These are phyloP conservation scores for Psilanteris sp. DNA, from an alignment of 1,140 invertebrate species.

Conservation along the genomic window DNA sequence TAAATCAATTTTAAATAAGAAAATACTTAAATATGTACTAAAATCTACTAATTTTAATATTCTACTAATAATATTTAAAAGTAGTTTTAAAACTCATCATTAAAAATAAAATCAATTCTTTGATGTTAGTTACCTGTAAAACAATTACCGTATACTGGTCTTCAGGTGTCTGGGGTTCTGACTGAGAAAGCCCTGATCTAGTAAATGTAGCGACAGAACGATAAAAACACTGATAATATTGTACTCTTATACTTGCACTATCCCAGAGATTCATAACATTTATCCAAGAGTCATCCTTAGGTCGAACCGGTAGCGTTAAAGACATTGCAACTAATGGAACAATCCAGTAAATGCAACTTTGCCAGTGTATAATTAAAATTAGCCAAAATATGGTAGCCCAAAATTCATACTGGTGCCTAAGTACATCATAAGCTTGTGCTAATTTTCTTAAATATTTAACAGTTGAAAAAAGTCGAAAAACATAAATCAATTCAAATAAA, in stretches of 20 bases:
- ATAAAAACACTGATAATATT: conserved; percentile 64
- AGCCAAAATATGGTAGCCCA: conserved; percentile 66
- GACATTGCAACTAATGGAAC: conserved; percentile 64
- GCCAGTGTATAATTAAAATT: conserved; percentile 71
- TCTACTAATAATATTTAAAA: too few relatives aligned
- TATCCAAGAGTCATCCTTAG: conserved; percentile 68
- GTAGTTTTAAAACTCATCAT: too few relatives aligned
- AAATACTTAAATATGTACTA: too few relatives aligned
- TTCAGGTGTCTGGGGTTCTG: conserved; percentile 51
- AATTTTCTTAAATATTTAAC: conserved; percentile 62
- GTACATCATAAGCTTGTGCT: conserved; percentile 43
- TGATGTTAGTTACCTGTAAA: conserved; percentile 12
- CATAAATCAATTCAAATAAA: conserved; percentile 61
- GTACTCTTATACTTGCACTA: background rate
- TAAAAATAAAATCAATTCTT: too few relatives aligned
- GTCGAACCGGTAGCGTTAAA: conserved; percentile 22
- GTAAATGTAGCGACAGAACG: conserved; percentile 67
- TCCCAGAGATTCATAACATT: conserved; percentile 65
- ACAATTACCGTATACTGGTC: conserved; percentile 67
- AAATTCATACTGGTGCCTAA: conserved; percentile 56
- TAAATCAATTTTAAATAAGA: too few relatives aligned
- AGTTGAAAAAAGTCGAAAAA: conserved; percentile 70
- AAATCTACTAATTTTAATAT: too few relatives aligned
- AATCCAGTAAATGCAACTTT: conserved; percentile 72
- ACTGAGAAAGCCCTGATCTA: conserved; percentile 64